phyloP scores from a whole-genome alignment of 2,113 vertebrate genomes.

The Ranitomeya variabilis region DNA sequence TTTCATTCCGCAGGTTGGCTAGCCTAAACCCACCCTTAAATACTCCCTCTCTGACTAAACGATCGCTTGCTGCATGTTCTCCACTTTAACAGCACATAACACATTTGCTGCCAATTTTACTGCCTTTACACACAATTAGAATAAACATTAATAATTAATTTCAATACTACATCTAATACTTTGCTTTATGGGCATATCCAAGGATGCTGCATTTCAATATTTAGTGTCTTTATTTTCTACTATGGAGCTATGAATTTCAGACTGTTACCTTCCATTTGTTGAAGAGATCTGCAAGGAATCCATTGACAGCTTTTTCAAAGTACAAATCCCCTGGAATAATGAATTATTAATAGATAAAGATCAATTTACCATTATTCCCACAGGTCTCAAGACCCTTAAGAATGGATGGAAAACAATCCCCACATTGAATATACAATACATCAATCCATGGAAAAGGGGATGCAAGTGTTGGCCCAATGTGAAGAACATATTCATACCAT shows the following conservation, averaged over 20 bases:
- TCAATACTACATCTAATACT: background rate
- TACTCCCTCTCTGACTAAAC: background rate
- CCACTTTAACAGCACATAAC: no score
- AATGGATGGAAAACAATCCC: background rate
- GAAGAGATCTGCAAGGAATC: conserved; percentile 96
- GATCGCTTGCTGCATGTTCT: background rate
- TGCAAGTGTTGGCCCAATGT: no score
- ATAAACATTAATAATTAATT: background rate
- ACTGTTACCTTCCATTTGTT: conserved; percentile 92
- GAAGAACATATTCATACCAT: conserved; percentile 72
- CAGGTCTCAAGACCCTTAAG: background rate
- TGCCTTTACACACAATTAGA: background rate
- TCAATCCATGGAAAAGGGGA: no score
- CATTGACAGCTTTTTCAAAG: conserved; percentile 97
- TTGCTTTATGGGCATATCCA: background rate
- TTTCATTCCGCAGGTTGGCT: no score
- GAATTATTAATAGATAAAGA: background rate
- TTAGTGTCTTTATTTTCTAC: background rate
- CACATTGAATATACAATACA: no score
- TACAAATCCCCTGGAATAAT: conserved; percentile 87
- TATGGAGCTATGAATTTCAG: background rate
- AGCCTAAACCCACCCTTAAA: no score
- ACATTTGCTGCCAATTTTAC: background rate
- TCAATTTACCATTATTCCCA: background rate
- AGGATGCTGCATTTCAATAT: background rate